phyloP scores from a whole-genome alignment of 2,797 vertebrate genomes.

The Periophthalmus magnuspinnatus region DNA sequence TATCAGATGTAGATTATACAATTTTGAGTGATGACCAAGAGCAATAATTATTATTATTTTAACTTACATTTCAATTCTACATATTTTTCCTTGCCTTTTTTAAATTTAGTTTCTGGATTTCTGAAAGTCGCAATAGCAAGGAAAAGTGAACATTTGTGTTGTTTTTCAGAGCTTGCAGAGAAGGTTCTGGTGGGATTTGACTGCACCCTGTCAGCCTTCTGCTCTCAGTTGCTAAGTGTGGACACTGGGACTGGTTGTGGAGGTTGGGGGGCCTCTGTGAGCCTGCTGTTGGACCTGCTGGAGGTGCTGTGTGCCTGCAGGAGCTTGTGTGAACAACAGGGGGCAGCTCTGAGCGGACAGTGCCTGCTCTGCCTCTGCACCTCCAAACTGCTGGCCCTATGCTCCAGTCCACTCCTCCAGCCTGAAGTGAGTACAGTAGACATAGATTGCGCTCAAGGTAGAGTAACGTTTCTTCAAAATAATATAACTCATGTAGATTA shows the following conservation, averaged over 20 bases:
- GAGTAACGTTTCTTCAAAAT: no score
- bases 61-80: not conserved
- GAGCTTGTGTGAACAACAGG: constrained; percentile 42
- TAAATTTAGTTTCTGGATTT: not conserved
- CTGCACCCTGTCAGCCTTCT: constrained; percentile 72
- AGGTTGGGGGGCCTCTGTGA: constrained; percentile 55
- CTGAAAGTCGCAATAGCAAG: not conserved
- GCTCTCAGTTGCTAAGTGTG: constrained; percentile 60
- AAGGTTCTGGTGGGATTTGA: constrained; percentile 79
- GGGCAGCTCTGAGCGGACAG: constrained; percentile 62
- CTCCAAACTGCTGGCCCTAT: constrained; percentile 58
- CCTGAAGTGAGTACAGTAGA: constrained; percentile 71
- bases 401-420: constrained; percentile 49
- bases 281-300: constrained; percentile 81
- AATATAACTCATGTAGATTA: no score
- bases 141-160: not conserved
- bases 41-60: not conserved
- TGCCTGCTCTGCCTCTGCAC: constrained; percentile 72
- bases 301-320: constrained; percentile 81
- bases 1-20: no score
- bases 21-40: no score
- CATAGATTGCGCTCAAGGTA: no score
- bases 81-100: not conserved
- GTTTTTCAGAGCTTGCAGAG: constrained; percentile 69
- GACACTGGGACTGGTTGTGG: not conserved